A percentile compares a stretch with the other conserved stretches of the same genome.
phyloP scores from a whole-genome alignment of 2,113 vertebrate species.

The Tamias sibiricus region DNA sequence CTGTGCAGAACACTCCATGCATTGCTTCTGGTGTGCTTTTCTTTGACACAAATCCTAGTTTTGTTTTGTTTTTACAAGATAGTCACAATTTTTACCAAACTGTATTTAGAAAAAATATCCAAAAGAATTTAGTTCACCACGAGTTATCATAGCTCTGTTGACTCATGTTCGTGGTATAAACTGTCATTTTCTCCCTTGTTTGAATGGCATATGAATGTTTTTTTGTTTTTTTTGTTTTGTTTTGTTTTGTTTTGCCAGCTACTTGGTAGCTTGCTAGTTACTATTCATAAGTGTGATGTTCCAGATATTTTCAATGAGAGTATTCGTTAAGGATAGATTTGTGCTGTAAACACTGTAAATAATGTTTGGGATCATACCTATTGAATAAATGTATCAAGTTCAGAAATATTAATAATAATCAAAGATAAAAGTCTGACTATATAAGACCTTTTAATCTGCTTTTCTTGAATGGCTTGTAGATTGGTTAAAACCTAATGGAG shows the following conservation, averaged over 20 bases:
- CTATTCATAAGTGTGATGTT: not conserved
- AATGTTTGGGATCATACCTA: not conserved
- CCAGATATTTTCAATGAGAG: not conserved
- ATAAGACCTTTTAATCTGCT: not conserved
- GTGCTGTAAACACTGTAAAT: not conserved
- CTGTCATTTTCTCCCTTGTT: not conserved
- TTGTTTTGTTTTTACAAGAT: not conserved
- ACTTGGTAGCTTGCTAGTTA: not conserved
- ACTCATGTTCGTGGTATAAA: not conserved
- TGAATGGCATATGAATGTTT: not conserved
- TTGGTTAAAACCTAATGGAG: not conserved
- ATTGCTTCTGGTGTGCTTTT: not conserved
- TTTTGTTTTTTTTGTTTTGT: too few relatives aligned
- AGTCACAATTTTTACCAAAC: not conserved
- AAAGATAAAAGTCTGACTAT: not conserved
- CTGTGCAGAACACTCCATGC: not conserved
- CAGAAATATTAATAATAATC: constrained; percentile 31
- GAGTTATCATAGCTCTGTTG: not conserved
- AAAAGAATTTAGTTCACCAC: not conserved
- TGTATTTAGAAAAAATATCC: not conserved
- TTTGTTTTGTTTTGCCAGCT: not conserved
- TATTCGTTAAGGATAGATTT: not conserved
- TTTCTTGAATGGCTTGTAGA: not conserved
- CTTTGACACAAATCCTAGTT: not conserved
- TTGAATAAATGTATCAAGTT: not conserved